Conservation (phyloP, 2,797 vertebrate genomes). For the Rhodeus uyekii region DNA sequence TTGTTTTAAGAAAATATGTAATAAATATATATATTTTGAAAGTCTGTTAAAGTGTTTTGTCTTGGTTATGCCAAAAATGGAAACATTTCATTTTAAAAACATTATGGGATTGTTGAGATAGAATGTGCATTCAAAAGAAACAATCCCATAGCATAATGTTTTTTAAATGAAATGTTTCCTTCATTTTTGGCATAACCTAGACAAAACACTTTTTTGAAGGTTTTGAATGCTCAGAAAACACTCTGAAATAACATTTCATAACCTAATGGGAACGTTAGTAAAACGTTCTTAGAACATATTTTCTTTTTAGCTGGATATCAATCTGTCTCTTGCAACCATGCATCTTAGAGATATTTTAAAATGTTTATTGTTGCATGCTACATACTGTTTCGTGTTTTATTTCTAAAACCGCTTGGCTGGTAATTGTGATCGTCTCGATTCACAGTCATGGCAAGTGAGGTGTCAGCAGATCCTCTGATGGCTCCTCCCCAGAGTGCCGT, state of each 20-base stretch:
- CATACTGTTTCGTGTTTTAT: not conserved
- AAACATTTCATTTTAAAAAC: too few species aligned
- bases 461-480: constrained; percentile 36
- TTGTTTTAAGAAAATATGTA: too few species aligned
- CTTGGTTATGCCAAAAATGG: too few species aligned
- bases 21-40: too few species aligned
- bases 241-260: not conserved
- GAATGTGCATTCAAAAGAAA: not conserved
- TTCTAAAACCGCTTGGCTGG: not conserved
- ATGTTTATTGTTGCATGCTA: not conserved
- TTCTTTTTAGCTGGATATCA: not conserved
- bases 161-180: not conserved
- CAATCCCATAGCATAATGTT: not conserved
- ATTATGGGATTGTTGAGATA: too few species aligned
- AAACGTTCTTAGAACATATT: not conserved
- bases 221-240: too few species aligned
- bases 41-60: too few species aligned
- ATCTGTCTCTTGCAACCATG: not conserved
- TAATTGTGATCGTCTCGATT: constrained; percentile 10
- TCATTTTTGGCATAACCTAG: too few species aligned
- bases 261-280: not conserved
- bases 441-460: constrained; percentile 30
- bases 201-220: too few species aligned
- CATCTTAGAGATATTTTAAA: not conserved
- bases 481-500: constrained; percentile 14